Evolutionary conservation across 2,888 invertebrate species (phyloP).

Genomic region (Orthosia gracilis): DNA sequence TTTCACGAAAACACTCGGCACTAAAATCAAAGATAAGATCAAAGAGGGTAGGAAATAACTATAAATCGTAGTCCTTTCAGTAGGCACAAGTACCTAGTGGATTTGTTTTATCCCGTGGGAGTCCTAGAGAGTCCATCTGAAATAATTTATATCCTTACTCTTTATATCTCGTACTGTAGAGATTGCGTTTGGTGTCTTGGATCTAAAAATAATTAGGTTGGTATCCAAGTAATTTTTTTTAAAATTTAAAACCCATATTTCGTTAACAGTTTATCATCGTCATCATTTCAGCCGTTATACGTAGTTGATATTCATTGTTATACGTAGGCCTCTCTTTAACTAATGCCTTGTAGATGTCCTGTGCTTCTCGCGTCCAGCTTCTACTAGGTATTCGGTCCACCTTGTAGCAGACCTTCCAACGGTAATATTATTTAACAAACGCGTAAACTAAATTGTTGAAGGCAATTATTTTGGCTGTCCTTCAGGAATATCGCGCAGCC

Average conservation of each 20-base stretch:
- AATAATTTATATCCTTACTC: conserved; percentile 20
- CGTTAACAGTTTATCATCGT: neutral
- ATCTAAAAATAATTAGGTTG: neutral
- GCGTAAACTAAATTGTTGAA: neutral
- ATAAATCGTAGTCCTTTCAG: conserved; percentile 48
- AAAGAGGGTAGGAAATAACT: conserved; percentile 49
- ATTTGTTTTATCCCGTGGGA: conserved; percentile 39
- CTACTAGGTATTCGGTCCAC: neutral
- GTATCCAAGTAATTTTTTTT: neutral
- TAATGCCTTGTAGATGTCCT: neutral
- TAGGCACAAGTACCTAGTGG: conserved; percentile 26
- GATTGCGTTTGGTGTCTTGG: conserved; percentile 12
- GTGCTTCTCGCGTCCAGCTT: neutral
- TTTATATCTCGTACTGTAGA: neutral
- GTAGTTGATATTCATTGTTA: neutral
- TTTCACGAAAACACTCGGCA: conserved; percentile 17
- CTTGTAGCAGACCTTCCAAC: neutral
- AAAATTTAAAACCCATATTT: neutral
- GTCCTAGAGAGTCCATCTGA: conserved; percentile 24
- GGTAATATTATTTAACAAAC: neutral
- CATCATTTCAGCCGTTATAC: neutral
- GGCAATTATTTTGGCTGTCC: conserved; percentile 4
- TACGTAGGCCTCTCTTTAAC: too few relatives aligned
- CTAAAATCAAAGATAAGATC: conserved; percentile 39
- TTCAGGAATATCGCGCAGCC: conserved; percentile 1